These are phyloP conservation scores for Diacarnus erythraeanus DNA, from an alignment of 37 sponge, comb jelly and placozoan species.

Conservation along the genomic window DNA sequence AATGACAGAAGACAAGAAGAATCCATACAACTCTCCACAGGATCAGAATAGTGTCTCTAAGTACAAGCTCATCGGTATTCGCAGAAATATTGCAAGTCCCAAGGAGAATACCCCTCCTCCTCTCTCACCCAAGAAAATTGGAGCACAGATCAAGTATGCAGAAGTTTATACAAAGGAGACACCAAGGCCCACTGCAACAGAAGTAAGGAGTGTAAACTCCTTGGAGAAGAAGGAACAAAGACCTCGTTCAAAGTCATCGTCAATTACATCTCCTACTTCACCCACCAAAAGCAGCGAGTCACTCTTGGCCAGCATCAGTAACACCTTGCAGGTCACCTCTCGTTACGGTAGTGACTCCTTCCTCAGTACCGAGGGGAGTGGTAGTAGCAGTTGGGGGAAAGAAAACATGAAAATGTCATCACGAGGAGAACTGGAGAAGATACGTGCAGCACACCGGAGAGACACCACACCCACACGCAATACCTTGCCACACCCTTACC, in stretches of 20 bases:
- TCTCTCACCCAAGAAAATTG: not conserved
- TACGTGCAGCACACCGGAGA: slow-evolving; percentile 6
- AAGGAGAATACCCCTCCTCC: not conserved
- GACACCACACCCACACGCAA: not conserved
- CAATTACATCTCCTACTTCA: not conserved
- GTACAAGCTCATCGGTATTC: slow-evolving; percentile 13
- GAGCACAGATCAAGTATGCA: not conserved
- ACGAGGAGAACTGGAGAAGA: slow-evolving; percentile 43
- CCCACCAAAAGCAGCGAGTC: not conserved
- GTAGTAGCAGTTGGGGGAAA: not conserved
- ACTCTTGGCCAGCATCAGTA: slow-evolving; percentile 21
- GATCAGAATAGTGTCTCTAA: slow-evolving; percentile 20
- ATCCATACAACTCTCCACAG: slow-evolving; percentile 39
- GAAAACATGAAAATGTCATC: no score
- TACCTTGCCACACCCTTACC: not conserved
- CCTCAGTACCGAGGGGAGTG: not conserved
- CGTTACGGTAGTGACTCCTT: slow-evolving; percentile 36
- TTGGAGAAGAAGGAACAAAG: slow-evolving; percentile 10
- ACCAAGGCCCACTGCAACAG: not conserved
- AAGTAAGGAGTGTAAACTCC: slow-evolving; percentile 26
- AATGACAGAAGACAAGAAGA: not conserved
- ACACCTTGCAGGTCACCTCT: slow-evolving; percentile 7
- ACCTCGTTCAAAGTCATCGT: not conserved
- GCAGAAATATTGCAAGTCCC: not conserved
- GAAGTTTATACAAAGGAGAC: slow-evolving; percentile 2